Percentiles rank a stretch among this genome's conserved stretches.
phyloP scores from a whole-genome alignment of 1,140 invertebrate species.

The Antheraea mylitta region DNA sequence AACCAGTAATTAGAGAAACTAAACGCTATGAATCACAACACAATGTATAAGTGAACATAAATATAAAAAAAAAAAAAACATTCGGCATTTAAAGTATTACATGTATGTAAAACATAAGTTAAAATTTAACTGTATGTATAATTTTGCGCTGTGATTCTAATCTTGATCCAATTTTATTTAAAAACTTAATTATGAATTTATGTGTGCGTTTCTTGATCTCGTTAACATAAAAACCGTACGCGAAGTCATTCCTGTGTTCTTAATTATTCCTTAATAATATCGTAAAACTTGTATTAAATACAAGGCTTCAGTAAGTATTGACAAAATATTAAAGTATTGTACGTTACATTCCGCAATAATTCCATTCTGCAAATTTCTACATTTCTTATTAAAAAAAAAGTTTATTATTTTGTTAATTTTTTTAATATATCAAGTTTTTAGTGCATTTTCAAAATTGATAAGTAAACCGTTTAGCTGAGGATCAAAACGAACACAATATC shows the following conservation, averaged over 20 bases:
- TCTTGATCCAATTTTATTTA: neutral
- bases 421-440: too few species aligned
- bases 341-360: neutral
- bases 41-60: too few species aligned
- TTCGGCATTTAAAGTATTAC: too few species aligned
- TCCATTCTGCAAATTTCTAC: neutral
- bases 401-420: too few species aligned
- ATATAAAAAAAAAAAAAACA: too few species aligned
- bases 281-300: neutral
- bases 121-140: neutral
- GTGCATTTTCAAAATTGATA: too few species aligned
- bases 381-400: too few species aligned
- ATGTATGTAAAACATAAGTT: neutral
- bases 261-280: slow-evolving; percentile 5
- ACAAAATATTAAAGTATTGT: neutral
- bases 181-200: neutral
- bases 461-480: too few species aligned
- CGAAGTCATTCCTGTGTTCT: neutral
- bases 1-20: too few species aligned
- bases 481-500: too few species aligned
- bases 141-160: neutral
- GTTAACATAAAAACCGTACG: neutral
- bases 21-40: too few species aligned
- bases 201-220: neutral
- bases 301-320: neutral